Conservation (phyloP, 2,113 vertebrate species). For the Benthochromis sp. region DNA sequence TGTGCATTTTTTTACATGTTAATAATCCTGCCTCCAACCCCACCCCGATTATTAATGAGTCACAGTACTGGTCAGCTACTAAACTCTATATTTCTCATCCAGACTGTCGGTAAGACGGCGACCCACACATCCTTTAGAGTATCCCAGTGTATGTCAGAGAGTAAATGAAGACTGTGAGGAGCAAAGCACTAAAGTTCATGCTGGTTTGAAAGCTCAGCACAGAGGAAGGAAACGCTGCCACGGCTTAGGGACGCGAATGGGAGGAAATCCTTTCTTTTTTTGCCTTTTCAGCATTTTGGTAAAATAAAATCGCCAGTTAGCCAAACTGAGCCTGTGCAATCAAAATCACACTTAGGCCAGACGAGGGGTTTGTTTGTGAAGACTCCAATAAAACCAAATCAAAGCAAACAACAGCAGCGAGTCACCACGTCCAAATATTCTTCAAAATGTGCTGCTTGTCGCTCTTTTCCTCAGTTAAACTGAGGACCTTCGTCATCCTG, state of each 20-base stretch:
- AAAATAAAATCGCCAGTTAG: background rate
- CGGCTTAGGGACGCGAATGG: background rate
- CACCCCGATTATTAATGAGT: background rate
- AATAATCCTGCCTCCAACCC: background rate
- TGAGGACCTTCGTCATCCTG: background rate
- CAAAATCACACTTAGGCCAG: fast-evolving
- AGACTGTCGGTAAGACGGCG: slow-evolving; percentile 11
- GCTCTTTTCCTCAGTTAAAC: background rate
- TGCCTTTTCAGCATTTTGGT: background rate
- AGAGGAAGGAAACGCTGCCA: background rate
- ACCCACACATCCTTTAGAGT: background rate
- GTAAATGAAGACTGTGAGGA: background rate
- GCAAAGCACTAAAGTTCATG: background rate
- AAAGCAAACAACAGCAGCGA: background rate
- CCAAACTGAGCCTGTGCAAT: background rate
- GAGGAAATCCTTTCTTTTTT: background rate
- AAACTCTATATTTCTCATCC: background rate
- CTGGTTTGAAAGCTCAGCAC: background rate
- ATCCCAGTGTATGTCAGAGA: background rate
- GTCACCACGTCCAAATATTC: background rate
- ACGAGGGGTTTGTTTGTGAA: fast-evolving
- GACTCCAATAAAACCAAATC: background rate
- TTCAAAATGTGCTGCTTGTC: background rate
- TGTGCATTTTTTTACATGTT: background rate
- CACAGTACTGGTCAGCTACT: slow-evolving; percentile 47